Conservation (phyloP, 2,797 vertebrate genomes). For the Danio albolineatus region DNA sequence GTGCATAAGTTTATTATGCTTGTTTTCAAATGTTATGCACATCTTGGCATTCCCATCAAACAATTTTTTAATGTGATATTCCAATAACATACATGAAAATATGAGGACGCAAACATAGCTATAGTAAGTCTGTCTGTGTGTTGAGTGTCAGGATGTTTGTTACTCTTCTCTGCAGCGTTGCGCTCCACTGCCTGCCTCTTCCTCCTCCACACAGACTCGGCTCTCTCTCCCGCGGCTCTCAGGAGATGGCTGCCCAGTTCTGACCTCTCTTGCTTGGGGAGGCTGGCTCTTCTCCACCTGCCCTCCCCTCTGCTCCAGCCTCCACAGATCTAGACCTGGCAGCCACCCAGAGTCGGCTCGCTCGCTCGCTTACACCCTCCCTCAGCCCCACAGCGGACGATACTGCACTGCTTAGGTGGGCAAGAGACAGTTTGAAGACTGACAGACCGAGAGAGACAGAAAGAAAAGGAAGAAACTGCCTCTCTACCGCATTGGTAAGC, state of each 20-base stretch:
- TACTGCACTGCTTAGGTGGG: constrained; percentile 23
- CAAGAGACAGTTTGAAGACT: constrained; percentile 37
- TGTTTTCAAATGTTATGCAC: too few species aligned
- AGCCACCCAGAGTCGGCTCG: constrained; percentile 55
- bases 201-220: constrained; percentile 46
- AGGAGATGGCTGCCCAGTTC: constrained; percentile 50
- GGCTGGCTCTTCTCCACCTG: constrained; percentile 46
- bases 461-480: background rate
- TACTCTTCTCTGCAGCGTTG: constrained; percentile 48
- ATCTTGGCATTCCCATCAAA: too few species aligned
- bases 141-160: constrained; percentile 40
- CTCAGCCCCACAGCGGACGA: constrained; percentile 24
- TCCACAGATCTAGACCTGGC: constrained; percentile 57
- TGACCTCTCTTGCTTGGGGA: constrained; percentile 59
- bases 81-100: too few species aligned
- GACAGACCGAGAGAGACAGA: constrained; percentile 27
- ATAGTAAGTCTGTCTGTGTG: background rate
- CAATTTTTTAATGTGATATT: too few species aligned
- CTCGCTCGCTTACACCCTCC: constrained; percentile 43
- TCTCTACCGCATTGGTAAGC: background rate
- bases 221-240: constrained; percentile 40
- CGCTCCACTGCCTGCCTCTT: constrained; percentile 27
- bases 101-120: too few species aligned
- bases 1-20: too few species aligned
- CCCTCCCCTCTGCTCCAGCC: constrained; percentile 40